Percentiles rank a stretch among this genome's conserved stretches.
Evolutionary conservation across 92 coral and sea anemone species (phyloP).

Genomic region (Siderastrea siderea): DNA sequence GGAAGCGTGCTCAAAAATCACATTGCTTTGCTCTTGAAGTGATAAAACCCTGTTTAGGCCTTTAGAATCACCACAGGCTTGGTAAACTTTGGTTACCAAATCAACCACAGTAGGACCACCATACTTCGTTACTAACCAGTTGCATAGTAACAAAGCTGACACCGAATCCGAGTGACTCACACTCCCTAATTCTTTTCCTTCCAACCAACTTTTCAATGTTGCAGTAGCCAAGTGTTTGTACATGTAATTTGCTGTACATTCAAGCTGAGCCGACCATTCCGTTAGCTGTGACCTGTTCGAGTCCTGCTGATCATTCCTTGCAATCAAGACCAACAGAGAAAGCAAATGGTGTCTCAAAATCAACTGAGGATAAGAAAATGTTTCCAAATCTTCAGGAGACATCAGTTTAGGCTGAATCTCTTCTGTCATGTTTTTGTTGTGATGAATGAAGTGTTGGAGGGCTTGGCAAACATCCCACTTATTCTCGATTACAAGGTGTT

Average conservation of each 20-base stretch:
- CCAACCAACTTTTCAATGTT: slow-evolving; percentile 4
- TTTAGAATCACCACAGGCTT: slow-evolving; percentile 7
- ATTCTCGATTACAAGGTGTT: slow-evolving; percentile 5
- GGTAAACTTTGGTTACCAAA: slow-evolving; percentile 10
- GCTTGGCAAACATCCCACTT: slow-evolving; percentile 48
- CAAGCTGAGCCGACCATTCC: slow-evolving; percentile 19
- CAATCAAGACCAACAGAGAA: slow-evolving; percentile 4
- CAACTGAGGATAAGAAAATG: slow-evolving; percentile 10
- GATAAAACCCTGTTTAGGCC: slow-evolving; percentile 9
- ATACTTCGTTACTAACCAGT: slow-evolving; percentile 56
- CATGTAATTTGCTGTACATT: neutral
- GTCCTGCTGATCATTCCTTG: neutral
- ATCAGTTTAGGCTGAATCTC: neutral
- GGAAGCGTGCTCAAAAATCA: neutral
- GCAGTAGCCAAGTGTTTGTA: slow-evolving; percentile 14
- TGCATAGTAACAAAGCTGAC: slow-evolving; percentile 44
- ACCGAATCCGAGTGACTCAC: slow-evolving; percentile 31
- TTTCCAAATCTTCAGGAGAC: neutral
- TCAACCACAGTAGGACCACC: slow-evolving; percentile 1
- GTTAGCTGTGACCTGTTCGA: neutral
- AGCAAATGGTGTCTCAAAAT: slow-evolving; percentile 23
- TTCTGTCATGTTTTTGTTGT: neutral
- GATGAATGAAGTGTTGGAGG: slow-evolving; percentile 9
- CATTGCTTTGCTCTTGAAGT: neutral
- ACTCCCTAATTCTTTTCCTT: slow-evolving; percentile 22